A percentile compares a stretch with the other conserved stretches of the same genome.
Evolutionary conservation across 2,888 invertebrate genomes (phyloP).

Genomic region (Latrodectus hesperus): DNA sequence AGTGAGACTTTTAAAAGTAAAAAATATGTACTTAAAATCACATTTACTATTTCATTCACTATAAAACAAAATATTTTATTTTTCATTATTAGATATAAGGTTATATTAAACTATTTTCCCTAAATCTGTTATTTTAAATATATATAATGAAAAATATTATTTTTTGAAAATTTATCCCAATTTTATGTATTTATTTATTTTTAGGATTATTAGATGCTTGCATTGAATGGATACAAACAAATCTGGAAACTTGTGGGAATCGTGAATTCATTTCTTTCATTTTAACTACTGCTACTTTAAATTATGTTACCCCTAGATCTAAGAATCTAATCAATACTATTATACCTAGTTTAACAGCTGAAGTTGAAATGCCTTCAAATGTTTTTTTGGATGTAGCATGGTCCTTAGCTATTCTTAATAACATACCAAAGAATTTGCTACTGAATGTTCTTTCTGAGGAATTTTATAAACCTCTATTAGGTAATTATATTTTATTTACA

Average conservation of each 20-base stretch:
- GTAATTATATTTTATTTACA: constrained; percentile 9
- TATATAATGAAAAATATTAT: no score
- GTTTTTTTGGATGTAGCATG: constrained; percentile 49
- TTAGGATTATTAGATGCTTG: constrained; percentile 52
- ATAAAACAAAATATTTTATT: no score
- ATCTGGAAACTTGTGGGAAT: constrained; percentile 23
- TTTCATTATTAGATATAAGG: no score
- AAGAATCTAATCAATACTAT: not conserved
- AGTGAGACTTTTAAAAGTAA: no score
- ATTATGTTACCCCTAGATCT: constrained; percentile 5
- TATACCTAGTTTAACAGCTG: constrained; percentile 7
- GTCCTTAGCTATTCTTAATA: constrained; percentile 46
- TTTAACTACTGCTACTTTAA: constrained; percentile 33
- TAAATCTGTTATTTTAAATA: no score
- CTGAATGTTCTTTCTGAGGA: constrained; percentile 27
- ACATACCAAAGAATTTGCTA: constrained; percentile 29
- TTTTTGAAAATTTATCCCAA: no score
- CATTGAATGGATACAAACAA: constrained; percentile 38
- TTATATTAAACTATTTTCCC: no score
- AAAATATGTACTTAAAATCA: no score
- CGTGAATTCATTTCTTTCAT: constrained; percentile 40
- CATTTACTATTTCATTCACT: no score
- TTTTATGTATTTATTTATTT: constrained; percentile 6
- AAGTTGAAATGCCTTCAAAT: constrained; percentile 13
- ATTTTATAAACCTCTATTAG: constrained; percentile 52